Percentiles rank a stretch among this genome's conserved stretches.
Conservation (phyloP, 1,140 invertebrate species). For the Trichonephila inaurata region DNA sequence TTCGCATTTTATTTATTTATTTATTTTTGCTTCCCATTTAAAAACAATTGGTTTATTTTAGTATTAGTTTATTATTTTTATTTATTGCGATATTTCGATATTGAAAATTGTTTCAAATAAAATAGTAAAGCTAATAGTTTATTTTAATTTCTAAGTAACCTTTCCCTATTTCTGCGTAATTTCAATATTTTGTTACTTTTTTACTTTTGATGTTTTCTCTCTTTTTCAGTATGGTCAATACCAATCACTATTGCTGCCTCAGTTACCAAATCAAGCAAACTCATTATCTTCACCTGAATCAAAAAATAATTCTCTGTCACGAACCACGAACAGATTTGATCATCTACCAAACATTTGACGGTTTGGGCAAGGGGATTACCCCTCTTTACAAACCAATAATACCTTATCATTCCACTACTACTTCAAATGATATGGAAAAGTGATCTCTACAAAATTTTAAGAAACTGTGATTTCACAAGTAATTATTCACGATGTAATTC, state of each 20-base stretch:
- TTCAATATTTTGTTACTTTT: too few relatives aligned
- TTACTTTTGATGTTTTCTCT: background rate
- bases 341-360: conserved; percentile 73
- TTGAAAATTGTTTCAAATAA: too few relatives aligned
- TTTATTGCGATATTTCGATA: too few relatives aligned
- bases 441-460: background rate
- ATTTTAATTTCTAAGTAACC: too few relatives aligned
- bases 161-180: too few relatives aligned
- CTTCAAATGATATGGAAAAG: conserved; percentile 28
- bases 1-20: too few relatives aligned
- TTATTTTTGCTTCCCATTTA: too few relatives aligned
- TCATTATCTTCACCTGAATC: conserved; percentile 61
- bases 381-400: conserved; percentile 34
- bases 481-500: background rate
- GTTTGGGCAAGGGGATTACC: conserved; percentile 42
- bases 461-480: conserved; percentile 15
- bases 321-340: conserved; percentile 55
- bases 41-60: too few relatives aligned
- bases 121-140: too few relatives aligned
- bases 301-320: conserved; percentile 50
- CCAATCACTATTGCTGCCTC: conserved; percentile 61
- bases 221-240: conserved; percentile 63
- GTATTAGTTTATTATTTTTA: too few relatives aligned
- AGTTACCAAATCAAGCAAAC: conserved; percentile 64
- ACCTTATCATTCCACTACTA: conserved; percentile 57